Evolutionary conservation across 2,888 invertebrate species (phyloP).

Genomic region (Drosophila paranaensis): DNA sequence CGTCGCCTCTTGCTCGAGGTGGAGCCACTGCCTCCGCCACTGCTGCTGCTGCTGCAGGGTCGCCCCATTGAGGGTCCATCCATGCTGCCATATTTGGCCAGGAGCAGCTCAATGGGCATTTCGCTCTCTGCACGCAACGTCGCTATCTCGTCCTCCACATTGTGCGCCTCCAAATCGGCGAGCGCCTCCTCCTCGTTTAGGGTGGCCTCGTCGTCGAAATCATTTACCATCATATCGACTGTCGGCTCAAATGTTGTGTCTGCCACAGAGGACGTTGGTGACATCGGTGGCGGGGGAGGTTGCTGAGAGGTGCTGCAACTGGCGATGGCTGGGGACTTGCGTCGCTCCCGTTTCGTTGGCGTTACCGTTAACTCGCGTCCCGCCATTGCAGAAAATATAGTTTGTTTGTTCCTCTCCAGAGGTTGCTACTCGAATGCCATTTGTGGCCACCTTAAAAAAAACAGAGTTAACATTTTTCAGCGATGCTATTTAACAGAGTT

Average conservation of each 20-base stretch:
- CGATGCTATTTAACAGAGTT: not conserved
- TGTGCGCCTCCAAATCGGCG: conserved; percentile 93
- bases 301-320: conserved; percentile 23
- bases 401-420: conserved; percentile 28
- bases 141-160: conserved; percentile 94
- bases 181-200: conserved; percentile 98
- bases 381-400: conserved; percentile 43
- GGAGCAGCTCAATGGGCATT: conserved; percentile 97
- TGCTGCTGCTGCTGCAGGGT: conserved; percentile 29
- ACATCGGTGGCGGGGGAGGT: conserved; percentile 37
- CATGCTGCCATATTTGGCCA: conserved; percentile 93
- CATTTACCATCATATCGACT: conserved; percentile 98
- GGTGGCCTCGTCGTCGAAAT: conserved; percentile 98
- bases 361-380: conserved; percentile 51
- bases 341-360: conserved; percentile 62
- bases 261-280: conserved; percentile 80
- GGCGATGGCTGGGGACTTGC: conserved; percentile 64
- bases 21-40: conserved; percentile 23
- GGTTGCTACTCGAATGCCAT: conserved; percentile 10
- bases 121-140: conserved; percentile 96
- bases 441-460: conserved; percentile 26
- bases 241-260: conserved; percentile 93
- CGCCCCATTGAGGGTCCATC: conserved; percentile 60
- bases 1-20: conserved; percentile 36
- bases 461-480: conserved; percentile 4